Percentiles rank a stretch among this genome's conserved stretches.
These are phyloP conservation scores for Dicyrtomina minuta DNA, from an alignment of 2,888 invertebrate genomes.

Conservation along the genomic window DNA sequence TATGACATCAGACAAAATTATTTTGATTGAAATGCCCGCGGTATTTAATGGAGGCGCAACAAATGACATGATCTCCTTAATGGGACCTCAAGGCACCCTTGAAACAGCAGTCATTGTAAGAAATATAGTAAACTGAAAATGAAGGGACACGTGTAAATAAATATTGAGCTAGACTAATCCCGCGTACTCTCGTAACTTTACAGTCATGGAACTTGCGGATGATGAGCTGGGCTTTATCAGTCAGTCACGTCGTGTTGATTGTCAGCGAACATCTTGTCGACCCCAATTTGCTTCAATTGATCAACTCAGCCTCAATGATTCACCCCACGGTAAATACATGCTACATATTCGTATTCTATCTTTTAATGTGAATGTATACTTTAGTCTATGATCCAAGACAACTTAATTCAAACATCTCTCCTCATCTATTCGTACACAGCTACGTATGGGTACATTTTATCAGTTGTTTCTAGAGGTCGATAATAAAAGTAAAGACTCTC, in stretches of 20 bases:
- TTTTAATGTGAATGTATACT: background rate
- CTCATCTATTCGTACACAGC: no score
- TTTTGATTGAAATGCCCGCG: constrained; percentile 51
- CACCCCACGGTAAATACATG: constrained; percentile 48
- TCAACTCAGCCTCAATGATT: constrained; percentile 48
- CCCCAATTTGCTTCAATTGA: constrained; percentile 45
- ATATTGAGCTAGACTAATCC: no score
- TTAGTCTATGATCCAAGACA: background rate
- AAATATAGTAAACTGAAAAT: no score
- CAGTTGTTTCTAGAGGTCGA: no score
- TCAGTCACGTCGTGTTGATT: constrained; percentile 49
- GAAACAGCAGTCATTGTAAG: constrained; percentile 47
- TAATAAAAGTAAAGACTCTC: no score
- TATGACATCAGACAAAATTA: constrained; percentile 41
- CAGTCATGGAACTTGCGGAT: constrained; percentile 50
- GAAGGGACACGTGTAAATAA: no score
- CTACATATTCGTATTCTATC: background rate
- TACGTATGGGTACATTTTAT: no score
- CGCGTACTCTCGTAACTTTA: no score
- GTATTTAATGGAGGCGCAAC: constrained; percentile 46
- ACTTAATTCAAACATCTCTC: no score
- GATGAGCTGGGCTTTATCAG: constrained; percentile 50
- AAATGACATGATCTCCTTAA: constrained; percentile 41
- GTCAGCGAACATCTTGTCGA: constrained; percentile 47
- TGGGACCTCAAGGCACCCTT: constrained; percentile 41